A percentile compares a stretch with the other conserved stretches of the same genome.
phyloP scores from a whole-genome alignment of 1,140 invertebrate genomes.

The Drosophila bifasciata region DNA sequence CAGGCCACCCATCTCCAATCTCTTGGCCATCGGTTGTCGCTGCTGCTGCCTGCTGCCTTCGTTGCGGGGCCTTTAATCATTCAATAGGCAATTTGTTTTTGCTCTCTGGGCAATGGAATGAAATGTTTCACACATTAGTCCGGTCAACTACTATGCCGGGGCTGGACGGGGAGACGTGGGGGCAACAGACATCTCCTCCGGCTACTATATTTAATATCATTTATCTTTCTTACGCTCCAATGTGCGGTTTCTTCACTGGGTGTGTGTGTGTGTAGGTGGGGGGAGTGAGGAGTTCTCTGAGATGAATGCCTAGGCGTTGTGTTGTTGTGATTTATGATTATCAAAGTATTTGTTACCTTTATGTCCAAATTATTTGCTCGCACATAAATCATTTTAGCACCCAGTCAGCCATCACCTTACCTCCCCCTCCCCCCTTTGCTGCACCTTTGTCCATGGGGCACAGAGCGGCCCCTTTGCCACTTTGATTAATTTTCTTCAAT shows the following conservation, averaged over 20 bases:
- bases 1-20: no score
- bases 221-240: constrained; percentile 77
- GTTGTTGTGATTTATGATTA: constrained; percentile 80
- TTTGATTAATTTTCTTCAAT: constrained; percentile 81
- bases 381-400: constrained; percentile 75
- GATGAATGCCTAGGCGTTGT: constrained; percentile 2
- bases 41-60: no score
- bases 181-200: constrained; percentile 37
- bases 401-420: no score
- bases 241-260: constrained; percentile 74
- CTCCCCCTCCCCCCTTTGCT: no score
- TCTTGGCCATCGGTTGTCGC: no score
- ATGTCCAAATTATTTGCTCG: constrained; percentile 80
- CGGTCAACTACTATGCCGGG: constrained; percentile 39
- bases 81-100: constrained; percentile 79
- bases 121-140: constrained; percentile 76
- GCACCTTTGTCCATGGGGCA: neutral
- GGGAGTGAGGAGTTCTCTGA: no score
- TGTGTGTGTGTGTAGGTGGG: constrained; percentile 11
- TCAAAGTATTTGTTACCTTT: constrained; percentile 82
- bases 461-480: constrained; percentile 46
- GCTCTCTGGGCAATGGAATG: constrained; percentile 61
- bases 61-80: constrained; percentile 64
- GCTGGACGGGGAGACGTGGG: neutral
- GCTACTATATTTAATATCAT: constrained; percentile 78